Evolutionary conservation across 1,140 invertebrate genomes (phyloP), one percentile per base, ranked within the genome.

Genomic region (Papilio helenus): DNA sequence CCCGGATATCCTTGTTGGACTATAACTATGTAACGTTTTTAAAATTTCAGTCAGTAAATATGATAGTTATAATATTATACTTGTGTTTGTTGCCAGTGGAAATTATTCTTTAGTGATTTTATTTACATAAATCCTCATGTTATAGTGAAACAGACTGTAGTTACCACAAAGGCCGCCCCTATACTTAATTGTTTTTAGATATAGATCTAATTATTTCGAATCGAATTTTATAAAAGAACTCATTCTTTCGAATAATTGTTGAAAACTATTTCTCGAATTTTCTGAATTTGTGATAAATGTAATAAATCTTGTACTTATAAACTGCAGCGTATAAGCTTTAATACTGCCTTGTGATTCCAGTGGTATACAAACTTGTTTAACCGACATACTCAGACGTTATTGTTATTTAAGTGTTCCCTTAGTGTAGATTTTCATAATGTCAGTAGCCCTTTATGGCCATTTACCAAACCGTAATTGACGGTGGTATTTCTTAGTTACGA

Each of bases 311-410:
- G 77, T 81, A 81, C 80, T 81, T 81, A 79, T 39, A 55, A 46
- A 76, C 16, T 81, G 68, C 74, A 42, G 42, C 71, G 72, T 77
- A 23, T 81, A 81, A 61, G 80, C 80, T 74, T 79, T 81, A 79
- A 81, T 78, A 81, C 73, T 81, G 80, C 80, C 80, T 81, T 81
- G 51, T 79, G 44, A 71, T 72, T 29, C 20, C 18, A 39, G 68
- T 72, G 65, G 20, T 71, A 49, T 26, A 3, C 4, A 49, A 74
- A 5, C 20, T 74, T 46, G 46, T 73, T 73, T 72, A 51, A 51
- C 16, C 14, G 44, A 2, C 49, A 51, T 72, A 72, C 39, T 72
- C n/a, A 72, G 16, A n/a, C 1, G 20, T 55, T 20, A 55, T 55
- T 7, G 4, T 55, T 55, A 55, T 2, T 55, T 55, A 55, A 51